phyloP scores from a whole-genome alignment of 1,140 invertebrate species.

The Pissodes strobi region DNA sequence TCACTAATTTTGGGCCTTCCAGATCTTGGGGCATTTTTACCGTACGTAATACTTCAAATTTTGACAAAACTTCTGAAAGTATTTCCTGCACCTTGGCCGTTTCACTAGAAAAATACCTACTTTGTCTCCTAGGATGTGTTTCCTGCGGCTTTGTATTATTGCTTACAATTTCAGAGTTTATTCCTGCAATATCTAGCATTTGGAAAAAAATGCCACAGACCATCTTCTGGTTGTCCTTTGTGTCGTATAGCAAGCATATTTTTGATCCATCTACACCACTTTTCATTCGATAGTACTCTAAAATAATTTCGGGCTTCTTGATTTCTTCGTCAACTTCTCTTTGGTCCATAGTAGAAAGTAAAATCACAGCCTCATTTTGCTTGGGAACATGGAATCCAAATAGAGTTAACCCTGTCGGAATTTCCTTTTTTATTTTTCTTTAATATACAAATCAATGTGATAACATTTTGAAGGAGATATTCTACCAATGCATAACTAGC shows the following conservation, averaged over 20 bases:
- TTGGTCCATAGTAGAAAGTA: slow-evolving; percentile 49
- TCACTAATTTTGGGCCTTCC: too few relatives aligned
- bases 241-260: slow-evolving; percentile 42
- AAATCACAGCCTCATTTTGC: slow-evolving; percentile 47
- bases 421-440: slow-evolving; percentile 51
- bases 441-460: slow-evolving; percentile 47
- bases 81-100: too few relatives aligned
- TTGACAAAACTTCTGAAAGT: too few relatives aligned
- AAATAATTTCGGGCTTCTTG: slow-evolving; percentile 54
- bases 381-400: slow-evolving; percentile 50
- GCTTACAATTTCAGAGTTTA: slow-evolving; percentile 58
- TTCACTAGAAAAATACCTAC: too few relatives aligned
- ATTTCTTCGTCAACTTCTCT: slow-evolving; percentile 33
- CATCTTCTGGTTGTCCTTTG: slow-evolving; percentile 59
- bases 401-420: slow-evolving; percentile 46
- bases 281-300: slow-evolving; percentile 56
- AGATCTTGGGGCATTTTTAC: too few relatives aligned
- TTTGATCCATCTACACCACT: slow-evolving; percentile 53
- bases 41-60: too few relatives aligned
- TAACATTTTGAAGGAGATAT: slow-evolving; percentile 44
- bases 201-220: slow-evolving; percentile 60
- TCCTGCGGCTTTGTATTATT: slow-evolving; percentile 36
- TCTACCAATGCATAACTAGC: slow-evolving; percentile 42
- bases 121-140: slow-evolving; percentile 51
- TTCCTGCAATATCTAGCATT: slow-evolving; percentile 58